Conservation (phyloP, 2,113 vertebrate genomes). For the Neolamprologus sp. region DNA sequence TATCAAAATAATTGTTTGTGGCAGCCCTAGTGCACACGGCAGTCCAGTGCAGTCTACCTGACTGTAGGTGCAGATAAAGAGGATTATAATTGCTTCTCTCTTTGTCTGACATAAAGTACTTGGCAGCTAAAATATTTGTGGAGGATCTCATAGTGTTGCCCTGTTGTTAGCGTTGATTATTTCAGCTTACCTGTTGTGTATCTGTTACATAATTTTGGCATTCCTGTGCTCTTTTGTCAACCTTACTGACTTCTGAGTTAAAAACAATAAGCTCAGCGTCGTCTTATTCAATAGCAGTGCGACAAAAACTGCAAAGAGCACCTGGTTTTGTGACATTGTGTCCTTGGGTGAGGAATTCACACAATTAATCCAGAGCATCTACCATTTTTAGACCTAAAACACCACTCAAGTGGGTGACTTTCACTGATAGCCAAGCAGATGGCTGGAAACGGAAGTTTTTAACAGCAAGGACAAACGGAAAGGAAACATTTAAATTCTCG, state of each 20-base stretch:
- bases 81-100: neutral
- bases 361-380: neutral
- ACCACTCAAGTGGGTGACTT: conserved; percentile 1
- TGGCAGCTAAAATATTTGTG: neutral
- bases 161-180: neutral
- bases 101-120: neutral
- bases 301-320: conserved; percentile 33
- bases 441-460: neutral
- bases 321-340: conserved; percentile 31
- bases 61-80: neutral
- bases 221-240: neutral
- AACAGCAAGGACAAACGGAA: neutral
- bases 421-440: conserved; percentile 11
- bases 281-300: neutral
- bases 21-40: neutral
- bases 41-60: neutral
- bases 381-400: neutral
- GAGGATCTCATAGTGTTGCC: neutral
- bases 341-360: conserved; percentile 34
- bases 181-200: neutral
- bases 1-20: too few relatives aligned
- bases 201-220: neutral
- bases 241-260: neutral
- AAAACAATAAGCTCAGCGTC: neutral
- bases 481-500: neutral